These are phyloP conservation scores for Neolamprologus modestus DNA, from an alignment of 2,113 vertebrate genomes.

Conservation along the genomic window DNA sequence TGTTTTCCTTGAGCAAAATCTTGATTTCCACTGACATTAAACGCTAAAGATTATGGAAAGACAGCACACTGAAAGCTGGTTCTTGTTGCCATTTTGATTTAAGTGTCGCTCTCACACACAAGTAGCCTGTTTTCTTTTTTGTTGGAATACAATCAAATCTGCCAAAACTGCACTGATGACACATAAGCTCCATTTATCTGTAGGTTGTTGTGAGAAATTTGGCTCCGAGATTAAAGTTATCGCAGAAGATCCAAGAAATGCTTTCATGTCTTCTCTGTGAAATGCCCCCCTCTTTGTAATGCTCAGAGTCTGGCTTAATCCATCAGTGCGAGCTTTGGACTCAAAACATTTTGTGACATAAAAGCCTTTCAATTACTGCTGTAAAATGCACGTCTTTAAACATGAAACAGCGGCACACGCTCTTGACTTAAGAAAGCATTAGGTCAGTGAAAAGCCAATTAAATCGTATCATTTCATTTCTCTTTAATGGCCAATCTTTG, in stretches of 20 bases:
- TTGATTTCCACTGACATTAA: slow-evolving; percentile 7
- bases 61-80: background rate
- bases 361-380: slow-evolving; percentile 18
- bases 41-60: background rate
- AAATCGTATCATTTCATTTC: slow-evolving; percentile 3
- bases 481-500: background rate
- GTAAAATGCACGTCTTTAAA: background rate
- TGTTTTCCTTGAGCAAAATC: background rate
- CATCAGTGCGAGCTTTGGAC: background rate
- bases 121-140: background rate
- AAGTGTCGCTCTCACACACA: background rate
- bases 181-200: background rate
- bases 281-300: background rate
- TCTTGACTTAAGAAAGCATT: background rate
- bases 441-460: background rate
- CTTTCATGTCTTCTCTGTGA: slow-evolving; percentile 1
- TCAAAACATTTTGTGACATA: background rate
- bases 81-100: background rate
- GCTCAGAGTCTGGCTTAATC: background rate
- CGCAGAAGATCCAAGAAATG: background rate
- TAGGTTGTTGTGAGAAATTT: background rate
- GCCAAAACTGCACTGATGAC: background rate
- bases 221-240: slow-evolving; percentile 17
- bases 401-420: background rate
- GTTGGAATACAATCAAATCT: background rate